Evolutionary conservation across 2,888 invertebrate genomes (phyloP).

Genomic region (Drymonia ruficornis): DNA sequence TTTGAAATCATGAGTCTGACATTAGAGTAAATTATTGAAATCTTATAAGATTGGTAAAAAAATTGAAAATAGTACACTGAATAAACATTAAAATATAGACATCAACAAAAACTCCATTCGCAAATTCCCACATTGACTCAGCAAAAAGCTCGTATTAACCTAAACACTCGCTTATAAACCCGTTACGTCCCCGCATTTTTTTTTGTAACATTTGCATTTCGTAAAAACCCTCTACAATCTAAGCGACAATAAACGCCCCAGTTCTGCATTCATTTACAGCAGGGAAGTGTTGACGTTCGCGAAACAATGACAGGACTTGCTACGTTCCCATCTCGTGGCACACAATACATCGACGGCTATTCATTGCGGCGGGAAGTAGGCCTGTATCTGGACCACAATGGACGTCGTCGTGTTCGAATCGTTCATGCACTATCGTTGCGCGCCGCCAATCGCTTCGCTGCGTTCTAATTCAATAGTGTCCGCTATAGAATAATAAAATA

Average conservation of each 20-base stretch:
- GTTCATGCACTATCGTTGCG: slow-evolving; percentile 32
- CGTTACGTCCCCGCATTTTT: slow-evolving; percentile 35
- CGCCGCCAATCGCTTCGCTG: slow-evolving; percentile 42
- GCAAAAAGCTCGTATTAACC: slow-evolving; percentile 25
- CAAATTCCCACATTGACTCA: neutral
- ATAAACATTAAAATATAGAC: too few relatives aligned
- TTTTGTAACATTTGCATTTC: slow-evolving; percentile 54
- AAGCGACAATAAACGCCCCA: slow-evolving; percentile 58
- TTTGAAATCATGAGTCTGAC: too few relatives aligned
- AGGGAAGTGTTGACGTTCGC: slow-evolving; percentile 62
- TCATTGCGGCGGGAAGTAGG: slow-evolving; percentile 38
- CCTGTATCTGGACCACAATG: slow-evolving; percentile 45
- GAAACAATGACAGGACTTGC: slow-evolving; percentile 61
- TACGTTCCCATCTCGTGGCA: slow-evolving; percentile 43
- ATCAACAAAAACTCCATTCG: neutral
- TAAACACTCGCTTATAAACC: slow-evolving; percentile 43
- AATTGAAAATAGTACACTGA: too few relatives aligned
- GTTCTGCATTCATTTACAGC: slow-evolving; percentile 61
- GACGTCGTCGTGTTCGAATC: slow-evolving; percentile 45
- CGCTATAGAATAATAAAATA: slow-evolving; percentile 37
- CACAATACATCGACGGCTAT: slow-evolving; percentile 59
- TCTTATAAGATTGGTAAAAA: too few relatives aligned
- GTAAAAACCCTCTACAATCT: slow-evolving; percentile 51
- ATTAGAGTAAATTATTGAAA: too few relatives aligned
- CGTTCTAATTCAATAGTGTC: slow-evolving; percentile 51